These are phyloP conservation scores for Scotopteryx bipunctaria DNA, from an alignment of 2,888 invertebrate species.

Conservation along the genomic window DNA sequence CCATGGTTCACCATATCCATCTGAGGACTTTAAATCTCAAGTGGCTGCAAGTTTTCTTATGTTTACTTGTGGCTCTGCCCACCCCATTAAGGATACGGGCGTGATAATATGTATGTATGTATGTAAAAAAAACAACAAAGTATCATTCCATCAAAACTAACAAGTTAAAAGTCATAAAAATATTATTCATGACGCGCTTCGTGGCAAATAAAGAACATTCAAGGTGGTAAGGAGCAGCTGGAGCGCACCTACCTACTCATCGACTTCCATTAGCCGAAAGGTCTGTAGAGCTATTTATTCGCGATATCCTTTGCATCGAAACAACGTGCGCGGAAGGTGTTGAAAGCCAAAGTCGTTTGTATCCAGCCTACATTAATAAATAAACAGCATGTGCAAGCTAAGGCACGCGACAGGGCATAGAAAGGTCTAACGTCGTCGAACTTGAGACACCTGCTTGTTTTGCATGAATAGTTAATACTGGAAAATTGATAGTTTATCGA, in stretches of 20 bases:
- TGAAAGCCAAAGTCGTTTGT: conserved; percentile 50
- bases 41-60: too few relatives aligned
- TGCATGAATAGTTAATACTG: conserved; percentile 40
- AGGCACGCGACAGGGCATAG: conserved; percentile 65
- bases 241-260: conserved; percentile 21
- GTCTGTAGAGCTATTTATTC: conserved; percentile 23
- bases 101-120: too few relatives aligned
- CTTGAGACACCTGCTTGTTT: conserved; percentile 66
- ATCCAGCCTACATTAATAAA: conserved; percentile 48
- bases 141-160: too few relatives aligned
- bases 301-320: conserved; percentile 24
- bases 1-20: too few relatives aligned
- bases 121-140: too few relatives aligned
- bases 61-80: too few relatives aligned
- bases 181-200: conserved; percentile 13
- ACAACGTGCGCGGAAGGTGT: conserved; percentile 47
- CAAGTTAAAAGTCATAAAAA: neutral
- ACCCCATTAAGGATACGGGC: too few relatives aligned
- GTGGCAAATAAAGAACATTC: conserved; percentile 13
- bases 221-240: conserved; percentile 34
- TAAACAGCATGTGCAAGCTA: conserved; percentile 49
- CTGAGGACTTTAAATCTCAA: too few relatives aligned
- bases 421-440: conserved; percentile 78
- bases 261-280: conserved; percentile 29
- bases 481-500: conserved; percentile 21